Evolutionary conservation across 2,113 vertebrate genomes (phyloP).

Genomic region (Lynx canadensis): DNA sequence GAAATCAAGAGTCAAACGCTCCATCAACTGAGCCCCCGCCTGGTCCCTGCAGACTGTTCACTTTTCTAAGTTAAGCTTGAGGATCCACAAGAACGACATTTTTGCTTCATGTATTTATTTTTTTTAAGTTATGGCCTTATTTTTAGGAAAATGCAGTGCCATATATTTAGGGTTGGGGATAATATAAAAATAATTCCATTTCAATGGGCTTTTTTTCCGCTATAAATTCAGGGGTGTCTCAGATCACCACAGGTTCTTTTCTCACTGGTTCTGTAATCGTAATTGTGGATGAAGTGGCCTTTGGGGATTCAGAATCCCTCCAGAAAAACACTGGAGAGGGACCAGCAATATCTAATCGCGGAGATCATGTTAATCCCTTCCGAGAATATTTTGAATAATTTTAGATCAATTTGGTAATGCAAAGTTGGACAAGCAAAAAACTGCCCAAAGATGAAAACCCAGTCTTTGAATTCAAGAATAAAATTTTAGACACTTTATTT

Average conservation of each 20-base stretch:
- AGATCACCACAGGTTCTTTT: not conserved
- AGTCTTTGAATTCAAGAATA: not conserved
- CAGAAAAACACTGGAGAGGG: not conserved
- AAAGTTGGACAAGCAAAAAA: not conserved
- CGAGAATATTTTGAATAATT: slow-evolving; percentile 9
- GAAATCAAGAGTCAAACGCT: no score
- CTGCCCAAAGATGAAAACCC: not conserved
- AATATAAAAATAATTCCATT: not conserved
- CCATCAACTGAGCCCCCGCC: no score
- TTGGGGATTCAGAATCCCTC: not conserved
- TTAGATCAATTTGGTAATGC: not conserved
- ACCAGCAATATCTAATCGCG: not conserved
- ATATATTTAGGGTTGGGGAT: not conserved
- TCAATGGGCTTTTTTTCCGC: not conserved
- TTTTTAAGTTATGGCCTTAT: not conserved
- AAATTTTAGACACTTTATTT: not conserved
- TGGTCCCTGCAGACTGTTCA: not conserved
- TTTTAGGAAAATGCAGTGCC: not conserved
- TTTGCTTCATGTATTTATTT: slow-evolving; percentile 6
- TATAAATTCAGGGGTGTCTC: not conserved
- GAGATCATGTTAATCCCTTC: not conserved
- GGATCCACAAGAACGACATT: not conserved
- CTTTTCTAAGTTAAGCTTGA: not conserved
- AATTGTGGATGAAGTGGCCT: not conserved
- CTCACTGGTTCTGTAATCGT: not conserved